Percentiles rank a stretch among this genome's conserved stretches.
phyloP scores from a whole-genome alignment of 2,113 vertebrate species.

The Rhinogobius similis region DNA sequence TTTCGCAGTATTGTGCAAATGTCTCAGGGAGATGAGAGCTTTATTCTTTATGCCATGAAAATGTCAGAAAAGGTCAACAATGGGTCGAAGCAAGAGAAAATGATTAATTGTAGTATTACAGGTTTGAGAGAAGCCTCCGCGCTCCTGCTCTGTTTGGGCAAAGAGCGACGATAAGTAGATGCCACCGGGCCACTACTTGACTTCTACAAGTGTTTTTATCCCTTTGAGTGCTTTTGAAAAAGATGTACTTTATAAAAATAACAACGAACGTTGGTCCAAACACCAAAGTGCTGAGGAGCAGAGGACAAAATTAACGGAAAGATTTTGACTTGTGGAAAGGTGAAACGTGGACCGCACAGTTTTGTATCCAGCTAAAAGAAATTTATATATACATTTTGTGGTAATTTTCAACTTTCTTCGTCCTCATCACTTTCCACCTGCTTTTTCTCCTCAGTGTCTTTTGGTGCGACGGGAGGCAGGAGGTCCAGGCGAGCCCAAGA shows the following conservation, averaged over 20 bases:
- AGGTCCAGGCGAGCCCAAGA: slow-evolving; percentile 93
- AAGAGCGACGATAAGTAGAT: slow-evolving; percentile 29
- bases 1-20: slow-evolving; percentile 8
- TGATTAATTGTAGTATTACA: background rate
- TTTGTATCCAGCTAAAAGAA: slow-evolving; percentile 38
- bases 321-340: slow-evolving; percentile 24
- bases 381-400: slow-evolving; percentile 2
- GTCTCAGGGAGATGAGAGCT: background rate
- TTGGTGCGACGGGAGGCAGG: slow-evolving; percentile 71
- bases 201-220: slow-evolving; percentile 2
- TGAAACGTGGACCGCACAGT: slow-evolving; percentile 26
- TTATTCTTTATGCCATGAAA: background rate
- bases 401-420: slow-evolving; percentile 47
- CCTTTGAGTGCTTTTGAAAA: slow-evolving; percentile 1
- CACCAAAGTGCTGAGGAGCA: slow-evolving; percentile 2
- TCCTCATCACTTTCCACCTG: slow-evolving; percentile 68
- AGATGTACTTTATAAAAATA: background rate
- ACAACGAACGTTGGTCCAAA: slow-evolving; percentile 7
- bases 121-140: slow-evolving; percentile 10
- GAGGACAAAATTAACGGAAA: slow-evolving; percentile 13
- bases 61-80: slow-evolving; percentile 4
- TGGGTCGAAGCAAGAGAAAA: background rate
- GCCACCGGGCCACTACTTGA: background rate
- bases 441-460: slow-evolving; percentile 69
- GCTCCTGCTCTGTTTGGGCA: background rate